Percentiles rank a stretch among this genome's conserved stretches.
These are phyloP conservation scores for Astyanax mexicanus DNA, from an alignment of 2,797 vertebrate species.

Conservation along the genomic window DNA sequence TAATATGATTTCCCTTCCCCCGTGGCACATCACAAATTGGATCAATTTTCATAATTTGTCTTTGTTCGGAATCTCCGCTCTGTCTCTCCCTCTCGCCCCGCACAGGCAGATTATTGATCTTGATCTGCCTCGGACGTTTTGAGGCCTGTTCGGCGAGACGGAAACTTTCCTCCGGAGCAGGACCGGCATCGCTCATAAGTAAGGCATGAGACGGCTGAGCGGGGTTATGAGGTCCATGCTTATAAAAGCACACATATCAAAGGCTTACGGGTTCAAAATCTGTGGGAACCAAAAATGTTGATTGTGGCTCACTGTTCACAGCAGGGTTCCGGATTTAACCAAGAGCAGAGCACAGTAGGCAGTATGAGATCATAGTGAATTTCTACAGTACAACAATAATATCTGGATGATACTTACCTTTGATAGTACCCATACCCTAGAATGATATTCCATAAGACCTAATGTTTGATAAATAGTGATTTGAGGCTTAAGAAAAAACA, in stretches of 20 bases:
- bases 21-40: slow-evolving; percentile 50
- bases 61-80: slow-evolving; percentile 51
- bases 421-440: too few relatives aligned
- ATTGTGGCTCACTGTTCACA: too few relatives aligned
- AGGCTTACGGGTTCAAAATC: neutral
- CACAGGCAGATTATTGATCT: slow-evolving; percentile 38
- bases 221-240: neutral
- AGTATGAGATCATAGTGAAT: too few relatives aligned
- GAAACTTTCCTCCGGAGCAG: neutral
- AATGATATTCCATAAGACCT: too few relatives aligned
- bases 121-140: neutral
- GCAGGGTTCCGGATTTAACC: too few relatives aligned
- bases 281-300: neutral
- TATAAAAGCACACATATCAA: neutral
- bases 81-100: neutral
- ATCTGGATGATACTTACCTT: too few relatives aligned
- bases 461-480: too few relatives aligned
- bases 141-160: neutral
- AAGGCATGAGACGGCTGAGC: neutral
- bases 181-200: neutral
- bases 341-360: too few relatives aligned
- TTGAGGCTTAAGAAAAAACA: too few relatives aligned
- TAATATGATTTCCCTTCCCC: slow-evolving; percentile 58
- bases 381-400: too few relatives aligned
- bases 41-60: slow-evolving; percentile 62